Conservation (phyloP, 2,888 invertebrate genomes). For the Meta bourneti region DNA sequence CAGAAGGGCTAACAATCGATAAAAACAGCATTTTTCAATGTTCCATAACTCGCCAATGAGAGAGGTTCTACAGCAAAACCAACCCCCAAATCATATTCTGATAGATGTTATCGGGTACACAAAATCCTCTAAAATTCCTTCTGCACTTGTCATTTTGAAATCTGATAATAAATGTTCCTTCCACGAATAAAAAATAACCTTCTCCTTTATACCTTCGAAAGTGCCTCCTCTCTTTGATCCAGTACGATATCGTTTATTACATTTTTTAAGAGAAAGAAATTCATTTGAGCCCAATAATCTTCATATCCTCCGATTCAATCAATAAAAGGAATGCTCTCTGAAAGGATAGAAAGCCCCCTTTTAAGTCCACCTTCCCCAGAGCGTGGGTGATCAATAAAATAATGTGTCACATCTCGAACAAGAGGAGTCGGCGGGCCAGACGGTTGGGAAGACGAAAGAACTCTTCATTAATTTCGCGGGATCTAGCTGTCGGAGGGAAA, state of each 20-base stretch:
- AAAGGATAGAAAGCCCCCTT: neutral
- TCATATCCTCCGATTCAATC: neutral
- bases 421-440: neutral
- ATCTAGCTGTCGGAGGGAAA: neutral
- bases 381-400: neutral
- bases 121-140: too few relatives aligned
- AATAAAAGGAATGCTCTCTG: neutral
- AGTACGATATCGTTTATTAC: constrained; percentile 7
- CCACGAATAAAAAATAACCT: too few relatives aligned
- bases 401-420: neutral
- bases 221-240: neutral
- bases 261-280: neutral
- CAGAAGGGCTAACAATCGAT: too few relatives aligned
- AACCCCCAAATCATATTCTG: too few relatives aligned
- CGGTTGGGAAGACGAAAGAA: neutral
- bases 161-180: too few relatives aligned
- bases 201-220: neutral
- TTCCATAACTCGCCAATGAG: too few relatives aligned
- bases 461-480: neutral
- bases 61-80: too few relatives aligned
- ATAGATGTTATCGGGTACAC: too few relatives aligned
- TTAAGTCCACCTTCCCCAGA: neutral
- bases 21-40: too few relatives aligned
- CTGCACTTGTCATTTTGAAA: too few relatives aligned
- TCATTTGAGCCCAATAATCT: neutral